Percentiles rank a stretch among this genome's conserved stretches.
Evolutionary conservation across 2,888 invertebrate species (phyloP).

Genomic region (Brachyptera putata): DNA sequence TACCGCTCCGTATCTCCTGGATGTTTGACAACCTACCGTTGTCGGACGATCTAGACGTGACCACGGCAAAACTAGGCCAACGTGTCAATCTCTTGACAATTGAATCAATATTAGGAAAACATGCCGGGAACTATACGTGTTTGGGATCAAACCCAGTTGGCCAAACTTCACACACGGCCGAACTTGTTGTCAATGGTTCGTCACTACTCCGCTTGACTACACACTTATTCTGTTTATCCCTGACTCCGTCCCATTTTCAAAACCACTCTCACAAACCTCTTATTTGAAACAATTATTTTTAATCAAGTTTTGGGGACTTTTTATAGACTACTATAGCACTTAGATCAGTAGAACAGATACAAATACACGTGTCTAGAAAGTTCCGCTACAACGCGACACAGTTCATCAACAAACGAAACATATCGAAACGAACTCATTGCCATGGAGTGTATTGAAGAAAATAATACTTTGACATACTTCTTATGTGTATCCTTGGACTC

Average conservation of each 20-base stretch:
- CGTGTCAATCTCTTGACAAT: conserved; percentile 65
- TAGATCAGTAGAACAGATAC: no score
- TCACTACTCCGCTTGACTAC: conserved; percentile 31
- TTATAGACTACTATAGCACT: no score
- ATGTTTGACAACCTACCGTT: conserved; percentile 55
- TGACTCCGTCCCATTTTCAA: conserved; percentile 7
- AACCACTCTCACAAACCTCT: not conserved
- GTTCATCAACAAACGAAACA: not conserved
- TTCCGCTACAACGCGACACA: no score
- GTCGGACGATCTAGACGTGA: conserved; percentile 36
- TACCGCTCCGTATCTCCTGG: conserved; percentile 68
- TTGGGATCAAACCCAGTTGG: conserved; percentile 61
- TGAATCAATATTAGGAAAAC: conserved; percentile 60
- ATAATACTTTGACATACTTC: no score
- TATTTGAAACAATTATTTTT: no score
- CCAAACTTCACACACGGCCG: conserved; percentile 55
- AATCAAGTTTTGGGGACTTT: no score
- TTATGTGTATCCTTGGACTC: no score
- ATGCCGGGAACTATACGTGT: conserved; percentile 64
- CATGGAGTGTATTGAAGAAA: not conserved
- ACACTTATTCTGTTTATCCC: not conserved
- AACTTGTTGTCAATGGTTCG: conserved; percentile 65
- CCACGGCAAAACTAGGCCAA: conserved; percentile 51
- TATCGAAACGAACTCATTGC: not conserved
- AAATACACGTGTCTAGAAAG: no score